These are phyloP conservation scores for Diogma glabrata DNA, from an alignment of 2,888 invertebrate species.

Conservation along the genomic window DNA sequence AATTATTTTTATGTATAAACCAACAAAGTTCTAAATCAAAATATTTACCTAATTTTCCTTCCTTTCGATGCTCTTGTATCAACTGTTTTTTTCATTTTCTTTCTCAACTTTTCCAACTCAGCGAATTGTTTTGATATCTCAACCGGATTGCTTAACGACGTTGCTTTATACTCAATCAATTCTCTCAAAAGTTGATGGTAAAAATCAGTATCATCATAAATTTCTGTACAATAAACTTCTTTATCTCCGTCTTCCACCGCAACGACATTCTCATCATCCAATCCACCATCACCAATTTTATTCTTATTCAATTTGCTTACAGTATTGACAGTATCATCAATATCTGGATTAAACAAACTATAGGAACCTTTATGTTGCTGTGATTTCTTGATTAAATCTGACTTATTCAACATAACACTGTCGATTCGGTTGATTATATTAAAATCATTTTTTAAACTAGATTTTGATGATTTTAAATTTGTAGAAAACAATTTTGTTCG, in stretches of 20 bases:
- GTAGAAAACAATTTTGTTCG: conserved; percentile 69
- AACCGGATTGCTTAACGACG: conserved; percentile 69
- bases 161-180: conserved; percentile 82
- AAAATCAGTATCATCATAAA: conserved; percentile 96
- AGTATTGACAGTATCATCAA: conserved; percentile 16
- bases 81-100: conserved; percentile 83
- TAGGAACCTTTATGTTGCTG: conserved; percentile 68
- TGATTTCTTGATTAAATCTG: conserved; percentile 64
- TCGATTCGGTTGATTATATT: conserved; percentile 61
- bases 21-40: background rate
- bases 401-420: conserved; percentile 65
- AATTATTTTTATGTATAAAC: too few species aligned
- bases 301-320: conserved; percentile 16
- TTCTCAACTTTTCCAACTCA: conserved; percentile 80
- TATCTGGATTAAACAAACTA: conserved; percentile 41
- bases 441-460: conserved; percentile 40
- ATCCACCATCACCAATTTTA: conserved; percentile 23
- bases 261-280: conserved; percentile 29
- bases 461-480: conserved; percentile 36
- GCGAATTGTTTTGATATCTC: conserved; percentile 84
- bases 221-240: conserved; percentile 58
- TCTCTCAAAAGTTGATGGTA: conserved; percentile 88
- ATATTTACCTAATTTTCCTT: conserved; percentile 56
- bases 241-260: conserved; percentile 27
- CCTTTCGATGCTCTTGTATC: conserved; percentile 94